A percentile compares a stretch with the other conserved stretches of the same genome.
These are phyloP conservation scores for Panthera uncia DNA, from an alignment of 2,113 vertebrate species.

Conservation along the genomic window DNA sequence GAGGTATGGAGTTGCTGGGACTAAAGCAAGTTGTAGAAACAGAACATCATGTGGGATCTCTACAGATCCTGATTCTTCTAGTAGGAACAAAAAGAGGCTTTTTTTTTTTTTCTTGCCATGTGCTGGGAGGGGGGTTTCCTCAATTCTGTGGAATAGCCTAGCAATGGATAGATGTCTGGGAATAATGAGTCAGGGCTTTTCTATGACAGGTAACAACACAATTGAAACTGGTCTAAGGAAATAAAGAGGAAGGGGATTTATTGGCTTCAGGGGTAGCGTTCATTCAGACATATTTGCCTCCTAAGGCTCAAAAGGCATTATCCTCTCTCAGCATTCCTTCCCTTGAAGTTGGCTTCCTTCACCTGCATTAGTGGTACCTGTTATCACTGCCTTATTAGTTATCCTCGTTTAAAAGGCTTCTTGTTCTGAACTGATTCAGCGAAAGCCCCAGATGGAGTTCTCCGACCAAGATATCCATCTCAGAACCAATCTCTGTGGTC, in stretches of 20 bases:
- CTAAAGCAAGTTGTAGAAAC: not conserved
- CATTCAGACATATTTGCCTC: not conserved
- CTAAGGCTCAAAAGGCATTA: not conserved
- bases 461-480: not conserved
- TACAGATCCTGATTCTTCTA: not conserved
- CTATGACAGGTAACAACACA: not conserved
- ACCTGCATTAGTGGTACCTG: not conserved
- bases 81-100: not conserved
- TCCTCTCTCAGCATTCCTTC: not conserved
- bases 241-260: not conserved
- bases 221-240: not conserved
- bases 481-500: not conserved
- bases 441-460: not conserved
- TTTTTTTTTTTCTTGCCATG: too few relatives aligned
- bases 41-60: not conserved
- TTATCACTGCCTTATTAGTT: not conserved
- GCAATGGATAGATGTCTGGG: not conserved
- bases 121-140: not conserved
- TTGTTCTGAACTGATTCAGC: not conserved
- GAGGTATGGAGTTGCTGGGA: not conserved
- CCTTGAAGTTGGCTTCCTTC: not conserved
- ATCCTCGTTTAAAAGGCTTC: not conserved
- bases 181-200: not conserved
- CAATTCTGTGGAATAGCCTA: not conserved
- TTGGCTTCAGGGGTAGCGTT: not conserved